A percentile compares a stretch with the other conserved stretches of the same genome.
These are phyloP conservation scores for Procambarus virginalis DNA, from an alignment of 1,140 invertebrate genomes.

Conservation along the genomic window DNA sequence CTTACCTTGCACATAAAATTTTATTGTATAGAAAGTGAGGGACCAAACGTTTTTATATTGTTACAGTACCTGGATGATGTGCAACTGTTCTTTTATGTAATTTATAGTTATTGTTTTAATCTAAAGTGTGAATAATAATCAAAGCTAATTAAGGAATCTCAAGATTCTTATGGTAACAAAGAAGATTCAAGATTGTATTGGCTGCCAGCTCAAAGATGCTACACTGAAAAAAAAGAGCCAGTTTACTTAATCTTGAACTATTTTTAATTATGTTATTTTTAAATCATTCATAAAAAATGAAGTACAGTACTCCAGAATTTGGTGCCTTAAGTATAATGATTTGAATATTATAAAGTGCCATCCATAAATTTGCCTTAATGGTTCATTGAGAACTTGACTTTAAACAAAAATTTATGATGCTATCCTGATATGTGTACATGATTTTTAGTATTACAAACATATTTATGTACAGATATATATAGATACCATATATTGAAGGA, in stretches of 20 bases:
- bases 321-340: conserved; percentile 41
- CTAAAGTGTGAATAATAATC: conserved; percentile 6
- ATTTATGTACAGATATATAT: conserved; percentile 47
- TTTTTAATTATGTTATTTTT: neutral
- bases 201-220: neutral
- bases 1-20: conserved; percentile 21
- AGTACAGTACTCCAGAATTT: conserved; percentile 17
- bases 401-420: conserved; percentile 24
- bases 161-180: neutral
- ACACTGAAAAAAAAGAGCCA: neutral
- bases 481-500: conserved; percentile 24
- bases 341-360: conserved; percentile 28
- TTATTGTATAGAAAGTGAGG: conserved; percentile 16
- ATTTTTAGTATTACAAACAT: neutral
- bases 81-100: conserved; percentile 30
- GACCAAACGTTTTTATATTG: conserved; percentile 41
- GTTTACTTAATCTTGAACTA: neutral
- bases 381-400: neutral
- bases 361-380: conserved; percentile 38
- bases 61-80: conserved; percentile 40
- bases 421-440: conserved; percentile 27
- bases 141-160: conserved; percentile 4
- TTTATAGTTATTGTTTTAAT: conserved; percentile 11
- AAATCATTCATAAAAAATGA: neutral
- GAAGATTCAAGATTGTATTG: neutral